Evolutionary conservation across 1,140 invertebrate genomes (phyloP).

Genomic region (Lordiphosa stackelbergi): DNA sequence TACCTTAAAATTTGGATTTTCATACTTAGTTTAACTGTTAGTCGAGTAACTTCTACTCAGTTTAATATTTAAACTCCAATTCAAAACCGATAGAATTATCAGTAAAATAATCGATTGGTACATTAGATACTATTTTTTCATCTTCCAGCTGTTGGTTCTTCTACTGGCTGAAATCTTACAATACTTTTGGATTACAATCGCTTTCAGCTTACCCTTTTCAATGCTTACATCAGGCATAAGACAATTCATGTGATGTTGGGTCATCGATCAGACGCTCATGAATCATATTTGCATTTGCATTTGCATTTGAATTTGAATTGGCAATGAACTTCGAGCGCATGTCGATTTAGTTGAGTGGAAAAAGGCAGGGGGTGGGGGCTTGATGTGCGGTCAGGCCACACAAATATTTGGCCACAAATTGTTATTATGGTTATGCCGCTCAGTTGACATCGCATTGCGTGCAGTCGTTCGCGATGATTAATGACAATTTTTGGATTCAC

Average conservation of each 20-base stretch:
- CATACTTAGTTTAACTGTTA: too few relatives aligned
- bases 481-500: slow-evolving; percentile 66
- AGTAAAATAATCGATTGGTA: too few relatives aligned
- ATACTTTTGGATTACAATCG: background rate
- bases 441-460: slow-evolving; percentile 32
- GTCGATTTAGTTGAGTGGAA: slow-evolving; percentile 5
- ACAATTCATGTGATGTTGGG: background rate
- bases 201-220: background rate
- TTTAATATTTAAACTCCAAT: too few relatives aligned
- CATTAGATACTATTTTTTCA: too few relatives aligned
- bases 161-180: background rate
- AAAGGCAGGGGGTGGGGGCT: slow-evolving; percentile 19
- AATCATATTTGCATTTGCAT: slow-evolving; percentile 8
- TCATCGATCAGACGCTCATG: slow-evolving; percentile 4
- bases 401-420: slow-evolving; percentile 71
- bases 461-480: slow-evolving; percentile 56
- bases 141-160: too few relatives aligned
- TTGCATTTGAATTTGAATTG: slow-evolving; percentile 21
- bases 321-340: slow-evolving; percentile 43
- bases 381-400: slow-evolving; percentile 23
- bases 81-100: too few relatives aligned
- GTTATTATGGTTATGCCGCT: slow-evolving; percentile 55
- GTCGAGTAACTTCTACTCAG: too few relatives aligned
- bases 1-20: too few relatives aligned
- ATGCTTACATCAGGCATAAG: too few relatives aligned